Conservation (phyloP, 2,113 vertebrate species). For the Dipodomys merriami region DNA sequence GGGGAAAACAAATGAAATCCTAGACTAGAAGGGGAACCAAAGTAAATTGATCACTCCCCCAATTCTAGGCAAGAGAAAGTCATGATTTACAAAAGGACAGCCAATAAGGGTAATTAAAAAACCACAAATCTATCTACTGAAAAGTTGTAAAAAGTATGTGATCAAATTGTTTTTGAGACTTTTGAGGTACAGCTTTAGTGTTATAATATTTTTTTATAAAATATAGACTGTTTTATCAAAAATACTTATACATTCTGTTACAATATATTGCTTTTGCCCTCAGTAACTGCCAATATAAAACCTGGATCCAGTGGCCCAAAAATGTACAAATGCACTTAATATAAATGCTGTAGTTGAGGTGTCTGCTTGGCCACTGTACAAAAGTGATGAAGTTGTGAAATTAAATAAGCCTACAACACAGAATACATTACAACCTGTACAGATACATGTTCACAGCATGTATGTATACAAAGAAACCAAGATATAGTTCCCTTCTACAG, state of each 20-base stretch:
- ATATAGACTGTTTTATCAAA: slow-evolving; percentile 90
- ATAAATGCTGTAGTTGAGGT: slow-evolving; percentile 74
- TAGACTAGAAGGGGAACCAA: neutral
- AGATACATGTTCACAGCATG: slow-evolving; percentile 87
- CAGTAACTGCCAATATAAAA: slow-evolving; percentile 84
- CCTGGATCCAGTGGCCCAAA: slow-evolving; percentile 85
- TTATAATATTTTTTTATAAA: slow-evolving; percentile 88
- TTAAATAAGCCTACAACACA: slow-evolving; percentile 84
- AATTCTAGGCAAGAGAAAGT: slow-evolving; percentile 59
- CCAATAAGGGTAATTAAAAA: slow-evolving; percentile 65
- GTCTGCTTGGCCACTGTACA: slow-evolving; percentile 81
- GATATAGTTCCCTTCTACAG: slow-evolving; percentile 85
- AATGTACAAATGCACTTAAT: slow-evolving; percentile 66
- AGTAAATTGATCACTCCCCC: neutral
- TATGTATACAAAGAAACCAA: slow-evolving; percentile 86
- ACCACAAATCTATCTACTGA: slow-evolving; percentile 71
- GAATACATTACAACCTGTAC: slow-evolving; percentile 87
- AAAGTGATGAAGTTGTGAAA: slow-evolving; percentile 83
- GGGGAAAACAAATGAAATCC: slow-evolving; percentile 57
- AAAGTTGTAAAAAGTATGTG: slow-evolving; percentile 76
- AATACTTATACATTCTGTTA: slow-evolving; percentile 91
- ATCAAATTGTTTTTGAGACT: slow-evolving; percentile 82
- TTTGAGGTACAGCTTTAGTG: slow-evolving; percentile 92
- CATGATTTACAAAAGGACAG: slow-evolving; percentile 67
- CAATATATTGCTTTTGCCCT: slow-evolving; percentile 88